phyloP scores from a whole-genome alignment of 2,888 invertebrate genomes.

The Rhagonycha fulva region DNA sequence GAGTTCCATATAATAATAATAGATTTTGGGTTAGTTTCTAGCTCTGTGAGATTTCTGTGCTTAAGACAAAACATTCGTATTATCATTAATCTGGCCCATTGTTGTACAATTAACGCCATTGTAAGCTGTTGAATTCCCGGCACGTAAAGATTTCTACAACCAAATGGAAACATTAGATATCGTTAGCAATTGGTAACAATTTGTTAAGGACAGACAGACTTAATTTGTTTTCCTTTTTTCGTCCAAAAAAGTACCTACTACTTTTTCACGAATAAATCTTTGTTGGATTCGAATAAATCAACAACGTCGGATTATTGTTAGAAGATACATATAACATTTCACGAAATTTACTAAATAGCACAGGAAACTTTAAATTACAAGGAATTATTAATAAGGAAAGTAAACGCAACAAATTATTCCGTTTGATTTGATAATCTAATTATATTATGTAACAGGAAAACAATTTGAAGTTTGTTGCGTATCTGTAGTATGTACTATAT shows the following conservation, averaged over 20 bases:
- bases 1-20: slow-evolving; percentile 14
- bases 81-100: slow-evolving; percentile 21
- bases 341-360: background rate
- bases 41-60: slow-evolving; percentile 8
- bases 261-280: background rate
- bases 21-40: slow-evolving; percentile 12
- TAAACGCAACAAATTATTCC: slow-evolving; percentile 17
- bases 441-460: slow-evolving; percentile 11
- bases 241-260: background rate
- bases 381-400: slow-evolving; percentile 13
- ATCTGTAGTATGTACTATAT: background rate
- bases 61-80: slow-evolving; percentile 19
- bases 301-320: background rate
- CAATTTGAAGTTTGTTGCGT: slow-evolving; percentile 13
- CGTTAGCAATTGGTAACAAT: slow-evolving; percentile 10
- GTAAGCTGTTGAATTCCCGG: slow-evolving; percentile 16
- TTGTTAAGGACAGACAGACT: slow-evolving; percentile 8
- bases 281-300: background rate
- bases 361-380: slow-evolving; percentile 2
- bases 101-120: slow-evolving; percentile 21
- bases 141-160: slow-evolving; percentile 21
- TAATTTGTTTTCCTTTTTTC: background rate
- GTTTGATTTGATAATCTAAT: slow-evolving; percentile 24
- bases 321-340: background rate
- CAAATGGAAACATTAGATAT: slow-evolving; percentile 17